A percentile compares a stretch with the other conserved stretches of the same genome.
phyloP scores from a whole-genome alignment of 2,113 vertebrate genomes.

The Spermophilus dauricus region DNA sequence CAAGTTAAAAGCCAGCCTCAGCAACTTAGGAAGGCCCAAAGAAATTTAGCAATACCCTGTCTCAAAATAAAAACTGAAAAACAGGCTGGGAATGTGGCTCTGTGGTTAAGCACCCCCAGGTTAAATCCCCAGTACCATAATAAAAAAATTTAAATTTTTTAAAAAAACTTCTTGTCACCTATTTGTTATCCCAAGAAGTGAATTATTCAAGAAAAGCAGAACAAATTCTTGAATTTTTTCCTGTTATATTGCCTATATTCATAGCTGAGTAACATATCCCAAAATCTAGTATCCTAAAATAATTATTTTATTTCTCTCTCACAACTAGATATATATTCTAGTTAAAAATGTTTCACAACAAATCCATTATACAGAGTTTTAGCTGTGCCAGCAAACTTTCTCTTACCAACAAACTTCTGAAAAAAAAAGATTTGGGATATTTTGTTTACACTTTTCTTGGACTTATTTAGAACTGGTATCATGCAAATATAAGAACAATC shows the following conservation, averaged over 20 bases:
- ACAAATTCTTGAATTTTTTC: background rate
- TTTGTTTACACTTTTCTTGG: background rate
- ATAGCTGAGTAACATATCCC: background rate
- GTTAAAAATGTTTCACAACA: background rate
- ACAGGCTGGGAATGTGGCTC: too few relatives aligned
- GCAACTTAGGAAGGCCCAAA: too few relatives aligned
- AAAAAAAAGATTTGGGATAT: background rate
- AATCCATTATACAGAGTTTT: background rate
- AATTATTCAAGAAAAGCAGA: background rate
- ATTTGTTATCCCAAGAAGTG: background rate
- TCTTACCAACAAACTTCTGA: background rate
- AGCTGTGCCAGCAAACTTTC: background rate
- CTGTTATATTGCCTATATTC: background rate
- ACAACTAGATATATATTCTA: too few relatives aligned
- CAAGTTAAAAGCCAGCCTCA: too few relatives aligned
- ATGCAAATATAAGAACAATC: background rate
- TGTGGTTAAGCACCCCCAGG: too few relatives aligned
- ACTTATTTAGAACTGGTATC: background rate
- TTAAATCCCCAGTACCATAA: too few relatives aligned
- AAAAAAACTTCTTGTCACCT: background rate
- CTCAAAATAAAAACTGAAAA: too few relatives aligned
- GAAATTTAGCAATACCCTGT: too few relatives aligned
- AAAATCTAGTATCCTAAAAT: background rate
- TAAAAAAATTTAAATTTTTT: too few relatives aligned
- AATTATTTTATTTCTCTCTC: background rate